Percentiles rank a stretch among this genome's conserved stretches.
Evolutionary conservation across 2,888 invertebrate genomes (phyloP).

Genomic region (Eupithecia exiguata): DNA sequence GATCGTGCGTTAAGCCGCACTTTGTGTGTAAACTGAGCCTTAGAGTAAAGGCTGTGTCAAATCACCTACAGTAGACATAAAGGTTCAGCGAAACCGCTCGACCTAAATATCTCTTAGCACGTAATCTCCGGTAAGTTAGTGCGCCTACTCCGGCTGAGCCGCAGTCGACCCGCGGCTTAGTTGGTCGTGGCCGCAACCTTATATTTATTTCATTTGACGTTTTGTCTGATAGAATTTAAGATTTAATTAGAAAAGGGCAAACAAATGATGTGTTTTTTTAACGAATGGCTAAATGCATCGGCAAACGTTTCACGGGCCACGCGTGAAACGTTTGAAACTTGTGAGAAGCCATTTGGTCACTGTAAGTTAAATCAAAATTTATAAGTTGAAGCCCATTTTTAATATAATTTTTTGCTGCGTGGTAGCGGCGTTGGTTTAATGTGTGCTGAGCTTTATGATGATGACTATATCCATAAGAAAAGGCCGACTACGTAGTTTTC

Average conservation of each 20-base stretch:
- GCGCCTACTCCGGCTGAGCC: conserved; percentile 27
- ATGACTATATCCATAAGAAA: no score
- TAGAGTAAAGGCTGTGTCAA: conserved; percentile 1
- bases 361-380: no score
- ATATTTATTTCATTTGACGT: not conserved
- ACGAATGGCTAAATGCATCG: not conserved
- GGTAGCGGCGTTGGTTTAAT: no score
- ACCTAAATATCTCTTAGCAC: conserved; percentile 29
- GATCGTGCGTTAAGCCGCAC: no score
- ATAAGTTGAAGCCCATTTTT: no score
- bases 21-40: not conserved
- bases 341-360: no score
- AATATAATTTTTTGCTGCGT: no score
- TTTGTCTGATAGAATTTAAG: not conserved
- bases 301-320: no score
- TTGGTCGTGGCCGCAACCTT: conserved; percentile 9
- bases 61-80: not conserved
- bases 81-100: conserved; percentile 7
- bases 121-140: conserved; percentile 33
- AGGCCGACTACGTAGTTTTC: no score
- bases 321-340: no score
- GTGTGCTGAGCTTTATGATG: no score
- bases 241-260: not conserved
- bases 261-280: not conserved
- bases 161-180: conserved; percentile 39